phyloP scores from a whole-genome alignment of 2,797 vertebrate genomes.

The Anguilla anguilla region DNA sequence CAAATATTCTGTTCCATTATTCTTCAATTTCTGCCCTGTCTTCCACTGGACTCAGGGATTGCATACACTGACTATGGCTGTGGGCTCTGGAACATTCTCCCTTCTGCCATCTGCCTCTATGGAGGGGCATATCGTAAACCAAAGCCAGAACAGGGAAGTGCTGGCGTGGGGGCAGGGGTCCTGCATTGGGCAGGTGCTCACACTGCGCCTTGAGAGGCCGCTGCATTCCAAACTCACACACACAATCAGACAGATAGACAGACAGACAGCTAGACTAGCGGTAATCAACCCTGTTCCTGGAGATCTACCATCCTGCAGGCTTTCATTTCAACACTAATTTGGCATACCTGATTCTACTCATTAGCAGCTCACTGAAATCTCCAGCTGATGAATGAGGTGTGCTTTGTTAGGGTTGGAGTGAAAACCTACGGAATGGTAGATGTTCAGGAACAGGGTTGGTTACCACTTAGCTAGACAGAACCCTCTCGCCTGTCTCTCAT shows the following conservation, averaged over 20 bases:
- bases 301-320: no score
- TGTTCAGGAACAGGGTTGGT: no score
- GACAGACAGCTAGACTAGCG: neutral
- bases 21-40: conserved; percentile 78
- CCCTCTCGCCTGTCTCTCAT: neutral
- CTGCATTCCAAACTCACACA: neutral
- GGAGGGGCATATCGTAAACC: conserved; percentile 82
- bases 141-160: conserved; percentile 67
- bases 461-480: neutral
- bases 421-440: no score
- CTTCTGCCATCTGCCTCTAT: conserved; percentile 82
- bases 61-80: conserved; percentile 58
- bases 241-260: neutral
- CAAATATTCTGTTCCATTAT: conserved; percentile 90
- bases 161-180: neutral
- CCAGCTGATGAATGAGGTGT: no score
- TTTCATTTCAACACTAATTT: no score
- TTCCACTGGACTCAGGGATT: conserved; percentile 64
- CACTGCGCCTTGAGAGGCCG: neutral
- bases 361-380: no score
- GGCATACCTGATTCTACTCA: no score
- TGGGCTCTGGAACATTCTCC: conserved; percentile 76
- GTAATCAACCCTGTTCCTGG: no score
- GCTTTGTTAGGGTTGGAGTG: no score
- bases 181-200: neutral